A percentile compares a stretch with the other conserved stretches of the same genome.
Evolutionary conservation across 2,797 vertebrate species (phyloP).

Genomic region (Paedocypris micromegethes): DNA sequence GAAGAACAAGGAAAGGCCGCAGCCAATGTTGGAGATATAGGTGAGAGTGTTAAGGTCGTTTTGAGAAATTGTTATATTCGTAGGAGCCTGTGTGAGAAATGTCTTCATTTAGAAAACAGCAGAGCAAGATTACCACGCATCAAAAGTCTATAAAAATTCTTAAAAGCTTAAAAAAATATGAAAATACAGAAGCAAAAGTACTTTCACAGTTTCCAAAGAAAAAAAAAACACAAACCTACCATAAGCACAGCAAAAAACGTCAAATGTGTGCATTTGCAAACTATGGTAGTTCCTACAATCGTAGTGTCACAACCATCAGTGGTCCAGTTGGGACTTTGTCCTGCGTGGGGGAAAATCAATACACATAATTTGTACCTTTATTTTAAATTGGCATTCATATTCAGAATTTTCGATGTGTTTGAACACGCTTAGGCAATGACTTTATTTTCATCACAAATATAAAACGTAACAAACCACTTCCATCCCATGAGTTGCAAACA

Average conservation of each 20-base stretch:
- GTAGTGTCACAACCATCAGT: slow-evolving; percentile 53
- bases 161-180: neutral
- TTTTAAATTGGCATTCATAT: neutral
- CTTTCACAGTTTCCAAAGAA: neutral
- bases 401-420: neutral
- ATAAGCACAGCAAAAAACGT: slow-evolving; percentile 69
- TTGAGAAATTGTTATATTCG: slow-evolving; percentile 35
- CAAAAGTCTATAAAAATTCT: neutral
- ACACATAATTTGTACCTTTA: neutral
- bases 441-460: neutral
- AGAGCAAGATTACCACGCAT: no score
- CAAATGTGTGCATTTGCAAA: slow-evolving; percentile 61
- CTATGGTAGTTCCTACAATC: accelerated
- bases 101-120: neutral
- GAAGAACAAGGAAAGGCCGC: slow-evolving; percentile 67
- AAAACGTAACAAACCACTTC: slow-evolving; percentile 51
- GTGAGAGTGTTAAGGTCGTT: slow-evolving; percentile 56
- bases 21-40: slow-evolving; percentile 62
- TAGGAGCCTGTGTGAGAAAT: slow-evolving; percentile 47
- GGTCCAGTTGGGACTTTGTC: slow-evolving; percentile 57
- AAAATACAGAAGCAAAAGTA: neutral
- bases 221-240: slow-evolving; percentile 42
- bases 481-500: slow-evolving; percentile 61
- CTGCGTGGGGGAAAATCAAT: slow-evolving; percentile 34
- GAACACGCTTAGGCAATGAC: no score